Conservation (phyloP, 2,797 vertebrate species). For the Lacerta agilis region DNA sequence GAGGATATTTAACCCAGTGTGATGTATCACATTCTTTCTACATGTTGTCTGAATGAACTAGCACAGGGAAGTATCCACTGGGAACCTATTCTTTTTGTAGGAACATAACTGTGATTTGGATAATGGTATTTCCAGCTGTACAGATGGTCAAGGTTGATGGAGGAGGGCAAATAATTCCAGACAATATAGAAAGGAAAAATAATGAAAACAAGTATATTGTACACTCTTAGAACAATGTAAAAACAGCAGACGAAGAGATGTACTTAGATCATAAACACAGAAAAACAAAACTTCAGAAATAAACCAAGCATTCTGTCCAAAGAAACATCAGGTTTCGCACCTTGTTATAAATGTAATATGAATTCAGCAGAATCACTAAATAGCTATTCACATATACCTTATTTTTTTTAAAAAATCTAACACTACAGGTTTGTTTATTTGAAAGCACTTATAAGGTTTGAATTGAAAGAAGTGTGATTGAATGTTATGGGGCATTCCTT, state of each 20-base stretch:
- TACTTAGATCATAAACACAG: constrained; percentile 15
- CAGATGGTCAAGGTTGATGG: constrained; percentile 59
- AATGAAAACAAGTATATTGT: constrained; percentile 56
- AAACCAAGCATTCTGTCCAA: constrained; percentile 25
- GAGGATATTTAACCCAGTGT: constrained; percentile 47
- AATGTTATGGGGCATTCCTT: background rate
- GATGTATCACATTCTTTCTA: constrained; percentile 57
- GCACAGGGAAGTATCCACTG: constrained; percentile 55
- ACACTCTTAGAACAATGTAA: background rate
- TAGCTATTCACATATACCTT: background rate
- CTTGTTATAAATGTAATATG: background rate
- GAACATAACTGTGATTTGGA: constrained; percentile 60
- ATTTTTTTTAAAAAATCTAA: constrained; percentile 1
- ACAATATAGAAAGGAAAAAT: constrained; percentile 51
- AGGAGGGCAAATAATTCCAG: constrained; percentile 64
- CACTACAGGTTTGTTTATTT: background rate
- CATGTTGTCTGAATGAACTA: constrained; percentile 41
- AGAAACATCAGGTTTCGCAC: constrained; percentile 10
- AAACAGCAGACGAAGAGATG: background rate
- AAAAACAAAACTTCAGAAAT: constrained; percentile 49
- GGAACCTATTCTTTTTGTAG: constrained; percentile 56
- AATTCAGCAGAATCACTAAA: background rate
- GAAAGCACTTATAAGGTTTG: no score
- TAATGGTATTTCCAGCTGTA: constrained; percentile 72
- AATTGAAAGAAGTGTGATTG: background rate